Evolutionary conservation across 2,888 invertebrate genomes (phyloP).

Genomic region (Copidosoma aretas): DNA sequence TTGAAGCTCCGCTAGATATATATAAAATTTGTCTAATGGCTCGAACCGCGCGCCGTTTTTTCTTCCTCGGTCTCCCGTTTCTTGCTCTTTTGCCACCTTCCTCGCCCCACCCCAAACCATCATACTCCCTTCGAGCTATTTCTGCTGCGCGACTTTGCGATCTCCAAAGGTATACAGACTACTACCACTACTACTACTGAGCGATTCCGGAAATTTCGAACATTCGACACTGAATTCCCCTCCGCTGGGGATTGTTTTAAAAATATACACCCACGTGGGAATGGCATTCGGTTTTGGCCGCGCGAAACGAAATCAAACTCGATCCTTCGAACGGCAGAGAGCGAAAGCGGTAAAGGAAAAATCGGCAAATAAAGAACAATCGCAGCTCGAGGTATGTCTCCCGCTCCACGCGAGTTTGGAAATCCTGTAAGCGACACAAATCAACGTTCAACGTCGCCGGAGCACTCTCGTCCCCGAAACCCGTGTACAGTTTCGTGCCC

Average conservation of each 20-base stretch:
- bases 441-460: too few relatives aligned
- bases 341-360: too few relatives aligned
- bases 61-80: slow-evolving; percentile 8
- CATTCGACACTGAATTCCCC: slow-evolving; percentile 8
- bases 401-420: background rate
- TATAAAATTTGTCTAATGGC: slow-evolving; percentile 60
- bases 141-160: slow-evolving; percentile 43
- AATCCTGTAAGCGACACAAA: slow-evolving; percentile 41
- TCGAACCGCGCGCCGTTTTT: slow-evolving; percentile 42
- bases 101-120: background rate
- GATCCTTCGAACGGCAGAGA: too few relatives aligned
- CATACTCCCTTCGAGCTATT: slow-evolving; percentile 47
- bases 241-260: background rate
- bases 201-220: slow-evolving; percentile 9
- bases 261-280: background rate
- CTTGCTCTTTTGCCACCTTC: slow-evolving; percentile 6
- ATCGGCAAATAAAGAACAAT: too few relatives aligned
- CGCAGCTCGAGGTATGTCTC: slow-evolving; percentile 1
- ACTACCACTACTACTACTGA: slow-evolving; percentile 9
- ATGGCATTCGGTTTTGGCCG: background rate
- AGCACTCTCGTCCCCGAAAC: too few relatives aligned
- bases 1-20: slow-evolving; percentile 47
- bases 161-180: slow-evolving; percentile 5
- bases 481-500: too few relatives aligned
- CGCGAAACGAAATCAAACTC: too few relatives aligned